Conservation (phyloP, 1,140 invertebrate genomes). For the Orussus abietinus region DNA sequence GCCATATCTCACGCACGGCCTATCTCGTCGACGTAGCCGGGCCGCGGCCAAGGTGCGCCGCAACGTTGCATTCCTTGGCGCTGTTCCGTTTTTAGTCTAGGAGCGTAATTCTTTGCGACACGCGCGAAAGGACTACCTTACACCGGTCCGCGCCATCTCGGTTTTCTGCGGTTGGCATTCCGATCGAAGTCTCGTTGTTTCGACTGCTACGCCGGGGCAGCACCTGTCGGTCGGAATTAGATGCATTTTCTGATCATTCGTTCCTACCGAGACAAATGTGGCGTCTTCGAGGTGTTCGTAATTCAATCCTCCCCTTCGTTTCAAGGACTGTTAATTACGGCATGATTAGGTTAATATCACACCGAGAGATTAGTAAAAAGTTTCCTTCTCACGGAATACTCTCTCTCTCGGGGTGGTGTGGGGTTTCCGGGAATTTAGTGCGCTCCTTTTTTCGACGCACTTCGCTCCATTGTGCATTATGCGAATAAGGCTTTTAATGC, state of each 20-base stretch:
- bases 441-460: too few relatives aligned
- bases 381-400: too few relatives aligned
- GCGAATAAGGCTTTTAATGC: conserved; percentile 1
- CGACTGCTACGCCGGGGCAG: neutral
- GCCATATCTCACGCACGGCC: conserved; percentile 42
- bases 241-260: neutral
- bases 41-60: conserved; percentile 38
- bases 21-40: neutral
- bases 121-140: conserved; percentile 39
- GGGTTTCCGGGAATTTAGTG: too few relatives aligned
- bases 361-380: too few relatives aligned
- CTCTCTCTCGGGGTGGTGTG: too few relatives aligned
- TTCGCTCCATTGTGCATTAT: too few relatives aligned
- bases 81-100: conserved; percentile 52
- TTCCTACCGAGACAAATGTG: neutral
- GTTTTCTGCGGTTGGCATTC: too few relatives aligned
- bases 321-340: too few relatives aligned
- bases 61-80: conserved; percentile 47
- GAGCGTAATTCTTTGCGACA: conserved; percentile 48
- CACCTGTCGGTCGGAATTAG: neutral
- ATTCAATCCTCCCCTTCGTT: conserved; percentile 1
- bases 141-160: conserved; percentile 22
- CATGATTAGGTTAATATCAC: too few relatives aligned
- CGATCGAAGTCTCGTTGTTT: neutral
- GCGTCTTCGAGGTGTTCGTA: conserved; percentile 2